These are phyloP conservation scores for Dermatemys mawii DNA, from an alignment of 2,113 vertebrate species.

Conservation along the genomic window DNA sequence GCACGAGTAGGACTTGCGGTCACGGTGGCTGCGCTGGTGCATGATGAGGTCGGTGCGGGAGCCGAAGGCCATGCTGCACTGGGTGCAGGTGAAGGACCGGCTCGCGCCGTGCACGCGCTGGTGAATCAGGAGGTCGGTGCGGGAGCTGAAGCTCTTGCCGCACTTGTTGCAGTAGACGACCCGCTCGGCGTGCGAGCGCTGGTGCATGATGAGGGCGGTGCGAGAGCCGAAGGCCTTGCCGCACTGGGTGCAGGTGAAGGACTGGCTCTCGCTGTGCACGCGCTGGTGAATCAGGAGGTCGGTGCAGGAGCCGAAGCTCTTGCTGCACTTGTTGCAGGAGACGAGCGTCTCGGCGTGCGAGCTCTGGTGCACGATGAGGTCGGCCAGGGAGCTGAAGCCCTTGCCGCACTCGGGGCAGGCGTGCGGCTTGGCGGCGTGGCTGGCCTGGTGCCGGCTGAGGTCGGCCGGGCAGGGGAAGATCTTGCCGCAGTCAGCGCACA, in stretches of 20 bases:
- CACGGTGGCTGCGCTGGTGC: conserved; percentile 85
- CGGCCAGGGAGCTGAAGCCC: accelerated
- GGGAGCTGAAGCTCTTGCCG: background rate
- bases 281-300: background rate
- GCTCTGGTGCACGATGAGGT: background rate
- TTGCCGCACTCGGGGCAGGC: background rate
- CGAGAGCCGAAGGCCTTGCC: background rate
- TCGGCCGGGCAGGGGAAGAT: background rate
- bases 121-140: background rate
- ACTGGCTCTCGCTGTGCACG: background rate
- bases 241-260: background rate
- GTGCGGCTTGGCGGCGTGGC: accelerated
- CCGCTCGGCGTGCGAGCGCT: conserved; percentile 15
- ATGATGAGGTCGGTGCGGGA: background rate
- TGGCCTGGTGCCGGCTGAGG: background rate
- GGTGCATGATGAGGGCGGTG: conserved; percentile 54
- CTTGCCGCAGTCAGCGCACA: background rate
- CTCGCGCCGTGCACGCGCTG: background rate
- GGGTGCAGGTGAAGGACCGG: background rate
- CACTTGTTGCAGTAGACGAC: background rate
- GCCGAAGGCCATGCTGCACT: background rate
- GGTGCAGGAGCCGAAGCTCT: background rate
- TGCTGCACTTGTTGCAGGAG: background rate
- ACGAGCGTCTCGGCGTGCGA: accelerated
- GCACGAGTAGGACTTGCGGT: conserved; percentile 83